These are phyloP conservation scores for Hafferia zeledoni DNA, from an alignment of 2,797 vertebrate species.

Conservation along the genomic window DNA sequence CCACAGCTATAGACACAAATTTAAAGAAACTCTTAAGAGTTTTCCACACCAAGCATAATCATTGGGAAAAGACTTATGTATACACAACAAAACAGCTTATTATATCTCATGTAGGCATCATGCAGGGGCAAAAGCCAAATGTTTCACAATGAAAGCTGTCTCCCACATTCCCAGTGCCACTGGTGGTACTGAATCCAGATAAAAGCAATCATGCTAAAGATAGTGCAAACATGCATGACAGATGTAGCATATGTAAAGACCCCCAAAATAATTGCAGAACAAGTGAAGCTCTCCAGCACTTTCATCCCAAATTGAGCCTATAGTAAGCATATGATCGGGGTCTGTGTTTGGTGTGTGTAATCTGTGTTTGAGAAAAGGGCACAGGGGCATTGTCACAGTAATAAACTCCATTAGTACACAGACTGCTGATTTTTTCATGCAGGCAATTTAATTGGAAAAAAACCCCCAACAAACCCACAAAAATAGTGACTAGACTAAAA, in stretches of 20 bases:
- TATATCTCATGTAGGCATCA: neutral
- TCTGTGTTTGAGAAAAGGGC: neutral
- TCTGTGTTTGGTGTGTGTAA: neutral
- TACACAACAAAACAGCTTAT: neutral
- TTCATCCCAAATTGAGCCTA: neutral
- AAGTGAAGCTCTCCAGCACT: neutral
- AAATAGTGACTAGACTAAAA: neutral
- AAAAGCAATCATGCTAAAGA: neutral
- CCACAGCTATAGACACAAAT: neutral
- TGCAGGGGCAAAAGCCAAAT: neutral
- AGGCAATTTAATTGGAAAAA: neutral
- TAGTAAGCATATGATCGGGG: neutral
- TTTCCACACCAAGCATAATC: neutral
- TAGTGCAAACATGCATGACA: neutral
- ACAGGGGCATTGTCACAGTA: neutral
- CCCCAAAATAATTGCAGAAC: neutral
- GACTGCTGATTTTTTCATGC: neutral
- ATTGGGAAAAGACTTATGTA: neutral
- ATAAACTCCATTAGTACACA: neutral
- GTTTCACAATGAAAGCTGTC: neutral
- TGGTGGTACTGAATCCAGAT: rapidly evolving
- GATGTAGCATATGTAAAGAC: neutral
- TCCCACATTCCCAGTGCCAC: neutral
- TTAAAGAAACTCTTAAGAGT: neutral
- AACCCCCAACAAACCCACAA: rapidly evolving